Base-by-base conservation (phyloP, 92 coral and sea anemone species). In the Plumapathes pennacea region DNA sequence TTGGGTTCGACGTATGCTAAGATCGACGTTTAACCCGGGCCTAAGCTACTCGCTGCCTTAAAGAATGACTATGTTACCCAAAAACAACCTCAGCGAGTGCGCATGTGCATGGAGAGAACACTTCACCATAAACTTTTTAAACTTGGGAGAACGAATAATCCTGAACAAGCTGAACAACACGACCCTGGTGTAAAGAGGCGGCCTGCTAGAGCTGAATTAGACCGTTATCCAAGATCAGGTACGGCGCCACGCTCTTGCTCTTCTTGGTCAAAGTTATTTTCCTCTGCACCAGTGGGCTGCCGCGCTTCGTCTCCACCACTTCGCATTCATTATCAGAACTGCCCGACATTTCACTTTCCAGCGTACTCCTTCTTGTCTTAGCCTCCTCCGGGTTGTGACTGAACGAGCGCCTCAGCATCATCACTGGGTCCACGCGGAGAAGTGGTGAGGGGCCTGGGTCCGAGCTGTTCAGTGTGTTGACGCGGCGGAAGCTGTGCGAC, bases 351-450 rank as follows among this genome's bases (percentile, higher is more conserved):
- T 65, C 52, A 36, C 63, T 65, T 30, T 65, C 76, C 23, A 87
- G 83, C 12, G 95, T 82, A 4, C 72, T 47, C 40, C 95, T 54
- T 12, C 95, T 51, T 15, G 66, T 82, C 25, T 22, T 38, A 0
- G 65, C 72, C 39, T 80, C 86, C 50, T 87, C 95, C 38, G 86
- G 95, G 48, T 87, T 77, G 67, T 87, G 89, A 55, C 95, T 87
- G 44, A 87, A 82, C 37, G 95, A 87, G 27, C 95, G 85, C 17
- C 95, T 85, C 17, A 72, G 25, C 27, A 81, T 27, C 12, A 34
- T 29, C 27, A 39, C 23, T 37, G 38, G 48, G 38, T 46, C 66
- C 2, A 25, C 7, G 7, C 88, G 77, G 7, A 81, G 78, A 11
- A 82, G 75, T 56, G 39, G 46, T 0, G 69, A 72, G 4, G 89